Base-by-base conservation (phyloP, 2,888 invertebrate species). In the Drosophila sordidula region DNA sequence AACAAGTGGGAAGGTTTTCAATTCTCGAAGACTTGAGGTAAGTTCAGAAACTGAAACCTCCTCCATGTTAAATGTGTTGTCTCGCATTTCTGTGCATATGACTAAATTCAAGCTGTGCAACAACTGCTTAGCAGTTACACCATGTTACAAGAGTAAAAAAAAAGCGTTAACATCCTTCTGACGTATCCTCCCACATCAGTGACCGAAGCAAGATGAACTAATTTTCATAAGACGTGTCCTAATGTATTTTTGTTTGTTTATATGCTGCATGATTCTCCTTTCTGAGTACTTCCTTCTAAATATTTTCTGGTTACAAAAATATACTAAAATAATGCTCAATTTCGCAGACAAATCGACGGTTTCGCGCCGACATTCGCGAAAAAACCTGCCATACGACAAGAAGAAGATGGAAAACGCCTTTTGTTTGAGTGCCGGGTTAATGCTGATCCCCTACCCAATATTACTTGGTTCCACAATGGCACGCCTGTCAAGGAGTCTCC, bases 311-410 rank as follows among this genome's bases (percentile, higher is more conserved):
- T 9, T 9, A 11, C 4, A 32, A 32, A 11, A 12, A 3, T 4
- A 1, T 4, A 34, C 34, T 29, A 29, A 38, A 8, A 25, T 18
- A n/a, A n/a, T 41, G 29, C 44, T 44, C 8, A 2, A 44, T 36
- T 8, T 66, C 64, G 18, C 93, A 98, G 98, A 95, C 98, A 98
- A 97, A 97, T 98, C 94, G 98, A 98, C 94, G 98, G 98, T 92
- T 96, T 97, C 93, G 98, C 98, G 93, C 98, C 98, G 91, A 98
- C 98, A 91, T 99, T 99, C 94, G 96, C 98, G 93, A 98, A 98
- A 94, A 98, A 98, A 93, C 98, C 98, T 75, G 96, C 98, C 89
- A 99, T 99, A 93, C 95, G 98, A 92, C 98, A 99, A 93, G 98
- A 98, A 93, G 98, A 98, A 93, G 98, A 98, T 93, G 98, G 98